Evolutionary conservation across 2,113 vertebrate species (phyloP).

Genomic region (Gnathonemus longibarbis): DNA sequence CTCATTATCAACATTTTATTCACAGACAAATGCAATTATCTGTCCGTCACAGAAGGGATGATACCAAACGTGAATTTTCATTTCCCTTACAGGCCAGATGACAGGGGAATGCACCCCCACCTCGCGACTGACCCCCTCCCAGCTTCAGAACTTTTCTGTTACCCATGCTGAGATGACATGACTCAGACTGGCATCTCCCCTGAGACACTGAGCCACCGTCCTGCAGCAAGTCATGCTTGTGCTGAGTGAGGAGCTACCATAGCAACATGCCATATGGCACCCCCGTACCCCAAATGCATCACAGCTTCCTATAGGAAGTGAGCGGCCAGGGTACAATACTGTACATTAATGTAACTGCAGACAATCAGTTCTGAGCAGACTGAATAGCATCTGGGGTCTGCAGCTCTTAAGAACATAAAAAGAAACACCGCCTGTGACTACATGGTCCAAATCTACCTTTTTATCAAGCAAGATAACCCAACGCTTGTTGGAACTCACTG

Average conservation of each 20-base stretch:
- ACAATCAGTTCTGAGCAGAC: not conserved
- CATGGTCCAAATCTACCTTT: not conserved
- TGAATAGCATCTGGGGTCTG: not conserved
- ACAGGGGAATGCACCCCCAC: not conserved
- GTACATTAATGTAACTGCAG: not conserved
- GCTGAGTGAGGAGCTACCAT: constrained; percentile 40
- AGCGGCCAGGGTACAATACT: not conserved
- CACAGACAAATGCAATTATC: constrained; percentile 13
- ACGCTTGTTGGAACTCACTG: not conserved
- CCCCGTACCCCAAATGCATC: constrained; percentile 30
- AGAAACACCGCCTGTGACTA: not conserved
- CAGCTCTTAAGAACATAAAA: not conserved
- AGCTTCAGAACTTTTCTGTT: not conserved
- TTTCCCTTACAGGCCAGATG: not conserved
- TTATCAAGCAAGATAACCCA: not conserved
- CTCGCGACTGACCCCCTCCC: not conserved
- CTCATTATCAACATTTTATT: constrained; percentile 6
- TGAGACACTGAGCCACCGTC: constrained; percentile 24
- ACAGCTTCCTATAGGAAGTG: constrained; percentile 23
- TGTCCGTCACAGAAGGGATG: not conserved
- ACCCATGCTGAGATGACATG: not conserved
- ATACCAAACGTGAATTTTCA: not conserved
- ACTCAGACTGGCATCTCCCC: constrained; percentile 35
- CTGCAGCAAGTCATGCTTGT: constrained; percentile 45
- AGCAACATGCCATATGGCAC: constrained; percentile 35